Percentiles rank a stretch among this genome's conserved stretches.
phyloP scores from a whole-genome alignment of 2,113 vertebrate species.

The Turnix velox region DNA sequence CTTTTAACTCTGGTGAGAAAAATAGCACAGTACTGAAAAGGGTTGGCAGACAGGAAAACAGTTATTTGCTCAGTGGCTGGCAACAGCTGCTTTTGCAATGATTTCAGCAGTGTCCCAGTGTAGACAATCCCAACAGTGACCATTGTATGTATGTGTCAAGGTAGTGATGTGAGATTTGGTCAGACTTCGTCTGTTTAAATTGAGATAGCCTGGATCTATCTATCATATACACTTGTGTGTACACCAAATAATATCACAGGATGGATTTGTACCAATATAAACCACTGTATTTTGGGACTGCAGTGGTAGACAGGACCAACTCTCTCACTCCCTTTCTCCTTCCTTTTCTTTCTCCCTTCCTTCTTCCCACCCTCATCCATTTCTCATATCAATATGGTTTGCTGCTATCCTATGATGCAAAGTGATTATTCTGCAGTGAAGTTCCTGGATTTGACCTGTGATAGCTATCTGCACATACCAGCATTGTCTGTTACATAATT shows the following conservation, averaged over 20 bases:
- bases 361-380: background rate
- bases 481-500: background rate
- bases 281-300: background rate
- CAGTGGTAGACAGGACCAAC: background rate
- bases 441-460: background rate
- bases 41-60: background rate
- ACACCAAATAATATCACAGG: background rate
- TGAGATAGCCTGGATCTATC: background rate
- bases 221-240: background rate
- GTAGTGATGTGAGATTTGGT: background rate
- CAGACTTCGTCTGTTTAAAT: background rate
- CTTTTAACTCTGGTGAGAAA: background rate
- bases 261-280: background rate
- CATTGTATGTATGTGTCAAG: rapidly evolving
- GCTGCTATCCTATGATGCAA: background rate
- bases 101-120: background rate
- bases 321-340: background rate
- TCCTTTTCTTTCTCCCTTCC: background rate
- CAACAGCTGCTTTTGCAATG: background rate
- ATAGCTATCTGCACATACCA: background rate
- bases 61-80: background rate
- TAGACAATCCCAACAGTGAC: background rate
- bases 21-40: background rate
- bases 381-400: background rate
- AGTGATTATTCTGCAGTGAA: background rate